phyloP scores from a whole-genome alignment of 2,888 invertebrate genomes.

The Stratiomys singularior region DNA sequence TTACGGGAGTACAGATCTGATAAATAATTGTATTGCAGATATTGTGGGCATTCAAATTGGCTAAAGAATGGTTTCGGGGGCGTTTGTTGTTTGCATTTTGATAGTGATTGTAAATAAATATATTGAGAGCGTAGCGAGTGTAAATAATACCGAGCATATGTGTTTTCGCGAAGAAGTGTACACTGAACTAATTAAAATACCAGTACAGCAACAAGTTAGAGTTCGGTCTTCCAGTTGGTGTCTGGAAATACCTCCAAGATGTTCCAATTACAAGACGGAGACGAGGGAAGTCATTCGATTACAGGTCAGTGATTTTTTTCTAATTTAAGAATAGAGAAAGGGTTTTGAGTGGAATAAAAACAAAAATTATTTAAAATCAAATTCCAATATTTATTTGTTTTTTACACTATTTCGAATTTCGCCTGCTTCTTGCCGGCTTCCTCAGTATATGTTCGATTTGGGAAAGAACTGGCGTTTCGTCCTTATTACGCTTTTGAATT shows the following conservation, averaged over 20 bases:
- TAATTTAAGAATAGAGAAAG: no score
- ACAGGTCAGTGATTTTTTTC: constrained; percentile 71
- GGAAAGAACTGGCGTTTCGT: no score
- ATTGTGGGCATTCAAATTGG: neutral
- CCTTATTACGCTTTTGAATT: no score
- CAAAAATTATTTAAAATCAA: no score
- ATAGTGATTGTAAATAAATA: neutral
- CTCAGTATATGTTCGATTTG: no score
- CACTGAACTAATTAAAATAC: constrained; percentile 65
- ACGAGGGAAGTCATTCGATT: constrained; percentile 75
- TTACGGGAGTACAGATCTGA: constrained; percentile 24
- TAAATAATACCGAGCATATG: constrained; percentile 55
- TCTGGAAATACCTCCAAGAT: constrained; percentile 81
- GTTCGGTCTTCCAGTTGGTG: constrained; percentile 83
- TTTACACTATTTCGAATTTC: no score
- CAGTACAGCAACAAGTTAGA: constrained; percentile 71
- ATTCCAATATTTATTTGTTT: no score
- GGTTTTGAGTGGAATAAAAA: no score
- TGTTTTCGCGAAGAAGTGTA: constrained; percentile 67
- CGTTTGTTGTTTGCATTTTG: neutral
- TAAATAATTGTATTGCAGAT: neutral
- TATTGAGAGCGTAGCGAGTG: neutral
- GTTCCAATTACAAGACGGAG: constrained; percentile 77
- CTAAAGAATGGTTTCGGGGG: constrained; percentile 21
- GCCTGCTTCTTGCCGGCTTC: no score